A percentile compares a stretch with the other conserved stretches of the same genome.
phyloP scores from a whole-genome alignment of 2,113 vertebrate genomes.

The Sardina pilchardus region DNA sequence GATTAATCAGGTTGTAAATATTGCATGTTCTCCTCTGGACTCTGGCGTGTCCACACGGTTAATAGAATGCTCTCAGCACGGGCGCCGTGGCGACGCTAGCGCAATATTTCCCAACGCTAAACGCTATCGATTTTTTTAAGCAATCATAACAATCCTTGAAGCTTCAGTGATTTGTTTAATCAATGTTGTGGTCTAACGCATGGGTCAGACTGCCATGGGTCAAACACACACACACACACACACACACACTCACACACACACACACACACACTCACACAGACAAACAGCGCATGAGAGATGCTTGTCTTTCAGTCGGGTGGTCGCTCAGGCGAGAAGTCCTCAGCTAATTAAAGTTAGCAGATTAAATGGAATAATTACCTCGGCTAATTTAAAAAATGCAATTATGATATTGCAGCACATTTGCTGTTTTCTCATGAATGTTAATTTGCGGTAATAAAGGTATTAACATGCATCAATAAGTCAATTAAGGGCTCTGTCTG shows the following conservation, averaged over 20 bases:
- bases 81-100: conserved; percentile 27
- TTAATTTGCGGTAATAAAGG: conserved; percentile 54
- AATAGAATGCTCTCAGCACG: neutral
- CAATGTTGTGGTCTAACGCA: neutral
- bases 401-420: conserved; percentile 47
- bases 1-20: too few relatives aligned
- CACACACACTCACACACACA: conserved; percentile 5
- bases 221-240: neutral
- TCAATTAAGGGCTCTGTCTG: conserved; percentile 31
- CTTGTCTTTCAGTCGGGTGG: conserved; percentile 3
- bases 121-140: neutral
- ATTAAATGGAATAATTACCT: conserved; percentile 54
- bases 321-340: conserved; percentile 23
- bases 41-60: too few relatives aligned
- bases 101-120: neutral
- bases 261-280: neutral
- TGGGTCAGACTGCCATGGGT: neutral
- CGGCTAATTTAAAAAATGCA: conserved; percentile 45
- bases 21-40: too few relatives aligned
- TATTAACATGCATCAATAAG: conserved; percentile 51
- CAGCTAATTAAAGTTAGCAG: conserved; percentile 47
- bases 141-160: neutral
- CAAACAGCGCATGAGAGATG: neutral
- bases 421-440: conserved; percentile 47
- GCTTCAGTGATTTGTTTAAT: neutral